Conservation (phyloP, 53 echinoderm and acorn worm species). For the Stichopus horrens region DNA sequence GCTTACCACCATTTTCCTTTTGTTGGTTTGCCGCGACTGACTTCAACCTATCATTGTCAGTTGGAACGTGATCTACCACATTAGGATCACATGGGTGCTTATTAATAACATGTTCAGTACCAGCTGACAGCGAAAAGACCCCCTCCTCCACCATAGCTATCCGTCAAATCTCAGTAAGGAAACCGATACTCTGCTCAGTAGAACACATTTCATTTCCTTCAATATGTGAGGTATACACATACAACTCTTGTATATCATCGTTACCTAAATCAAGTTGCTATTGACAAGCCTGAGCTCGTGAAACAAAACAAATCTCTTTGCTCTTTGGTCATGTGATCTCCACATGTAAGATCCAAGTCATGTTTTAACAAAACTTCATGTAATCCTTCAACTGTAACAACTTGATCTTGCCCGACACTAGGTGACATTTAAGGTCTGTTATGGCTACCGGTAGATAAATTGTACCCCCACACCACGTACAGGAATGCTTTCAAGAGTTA, state of each 20-base stretch:
- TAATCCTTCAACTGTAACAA: constrained; percentile 20
- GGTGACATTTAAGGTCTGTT: not conserved
- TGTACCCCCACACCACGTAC: too few relatives aligned
- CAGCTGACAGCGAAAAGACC: not conserved
- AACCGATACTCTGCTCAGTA: not conserved
- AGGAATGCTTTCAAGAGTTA: too few relatives aligned
- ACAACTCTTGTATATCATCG: not conserved
- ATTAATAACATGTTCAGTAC: not conserved
- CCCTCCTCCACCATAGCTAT: not conserved
- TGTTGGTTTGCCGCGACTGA: not conserved
- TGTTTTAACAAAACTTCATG: constrained; percentile 11
- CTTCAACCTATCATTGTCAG: not conserved
- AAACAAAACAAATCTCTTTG: not conserved
- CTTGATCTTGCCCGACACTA: constrained; percentile 21
- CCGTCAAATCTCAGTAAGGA: not conserved
- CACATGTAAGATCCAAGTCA: constrained; percentile 29
- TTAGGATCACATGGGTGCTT: not conserved
- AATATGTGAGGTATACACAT: not conserved
- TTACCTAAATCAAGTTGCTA: not conserved
- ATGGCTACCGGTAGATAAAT: too few relatives aligned
- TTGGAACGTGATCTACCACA: not conserved
- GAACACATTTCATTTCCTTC: too few relatives aligned
- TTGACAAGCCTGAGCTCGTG: not conserved
- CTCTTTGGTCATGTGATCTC: not conserved
- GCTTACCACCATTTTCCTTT: not conserved